Evolutionary conservation across 2,797 vertebrate genomes (phyloP).

Genomic region (Meda fulgida): DNA sequence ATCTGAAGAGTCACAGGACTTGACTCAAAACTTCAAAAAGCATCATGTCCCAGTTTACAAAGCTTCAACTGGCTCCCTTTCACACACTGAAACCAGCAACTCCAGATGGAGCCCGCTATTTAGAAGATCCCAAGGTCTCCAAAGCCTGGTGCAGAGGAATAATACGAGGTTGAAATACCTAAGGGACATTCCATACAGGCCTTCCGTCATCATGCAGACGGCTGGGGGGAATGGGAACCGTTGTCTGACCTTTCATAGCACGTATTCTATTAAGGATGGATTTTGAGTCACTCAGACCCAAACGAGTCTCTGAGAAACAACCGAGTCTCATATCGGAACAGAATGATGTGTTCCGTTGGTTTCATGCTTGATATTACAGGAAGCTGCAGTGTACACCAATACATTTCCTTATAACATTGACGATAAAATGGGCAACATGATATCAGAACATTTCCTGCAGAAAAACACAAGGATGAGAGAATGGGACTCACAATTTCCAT

Average conservation of each 20-base stretch:
- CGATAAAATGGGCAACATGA: conserved; percentile 19
- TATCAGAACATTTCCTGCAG: conserved; percentile 1
- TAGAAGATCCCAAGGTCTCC: conserved; percentile 23
- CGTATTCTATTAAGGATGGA: conserved; percentile 59
- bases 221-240: conserved; percentile 41
- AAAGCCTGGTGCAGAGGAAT: conserved; percentile 31
- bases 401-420: conserved; percentile 36
- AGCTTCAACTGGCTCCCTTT: not conserved
- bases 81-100: not conserved
- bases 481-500: conserved; percentile 32
- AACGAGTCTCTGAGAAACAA: conserved; percentile 65
- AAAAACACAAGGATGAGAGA: conserved; percentile 22
- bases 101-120: not conserved
- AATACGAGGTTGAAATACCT: conserved; percentile 21
- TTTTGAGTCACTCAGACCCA: conserved; percentile 59
- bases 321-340: conserved; percentile 56
- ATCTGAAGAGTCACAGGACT: not conserved
- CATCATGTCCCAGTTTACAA: not conserved
- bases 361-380: conserved; percentile 62
- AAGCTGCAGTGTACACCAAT: conserved; percentile 36
- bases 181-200: conserved; percentile 28
- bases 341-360: conserved; percentile 57
- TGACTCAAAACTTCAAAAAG: conserved; percentile 3
- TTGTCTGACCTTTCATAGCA: conserved; percentile 69
- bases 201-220: conserved; percentile 28